Conservation (phyloP, 2,888 invertebrate genomes). For the Scaptomyza polygonia region DNA sequence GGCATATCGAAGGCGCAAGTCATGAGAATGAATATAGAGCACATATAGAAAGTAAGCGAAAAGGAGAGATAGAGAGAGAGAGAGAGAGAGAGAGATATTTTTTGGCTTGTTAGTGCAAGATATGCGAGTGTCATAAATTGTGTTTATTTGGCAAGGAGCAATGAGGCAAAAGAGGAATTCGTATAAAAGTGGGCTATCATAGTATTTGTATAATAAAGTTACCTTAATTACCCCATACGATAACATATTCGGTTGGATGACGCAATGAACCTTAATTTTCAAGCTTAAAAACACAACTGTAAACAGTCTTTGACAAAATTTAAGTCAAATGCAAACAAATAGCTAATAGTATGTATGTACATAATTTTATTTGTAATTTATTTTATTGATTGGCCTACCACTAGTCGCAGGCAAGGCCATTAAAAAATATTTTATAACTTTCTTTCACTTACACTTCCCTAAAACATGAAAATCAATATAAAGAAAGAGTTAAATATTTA, state of each 20-base stretch:
- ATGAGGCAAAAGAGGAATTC: constrained; percentile 3
- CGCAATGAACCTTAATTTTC: constrained; percentile 33
- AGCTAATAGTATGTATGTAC: too few species aligned
- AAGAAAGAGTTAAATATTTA: too few species aligned
- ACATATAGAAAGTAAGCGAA: constrained; percentile 1
- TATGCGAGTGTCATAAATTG: constrained; percentile 59
- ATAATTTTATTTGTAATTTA: neutral
- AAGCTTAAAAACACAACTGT: constrained; percentile 6
- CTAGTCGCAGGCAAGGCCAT: neutral
- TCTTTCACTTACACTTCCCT: too few species aligned
- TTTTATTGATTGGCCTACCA: neutral
- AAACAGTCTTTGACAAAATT: constrained; percentile 10
- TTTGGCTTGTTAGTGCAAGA: constrained; percentile 40
- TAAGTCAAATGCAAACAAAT: constrained; percentile 7
- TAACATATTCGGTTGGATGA: constrained; percentile 42
- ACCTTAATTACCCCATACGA: constrained; percentile 58
- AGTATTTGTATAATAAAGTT: constrained; percentile 44
- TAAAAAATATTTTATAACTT: too few species aligned
- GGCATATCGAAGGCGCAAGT: constrained; percentile 46
- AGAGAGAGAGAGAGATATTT: constrained; percentile 8
- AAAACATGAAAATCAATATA: too few species aligned
- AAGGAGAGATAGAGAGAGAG: neutral
- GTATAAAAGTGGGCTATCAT: constrained; percentile 13
- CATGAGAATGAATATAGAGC: constrained; percentile 21
- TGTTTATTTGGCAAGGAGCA: constrained; percentile 43